Base-by-base conservation (phyloP, 2,888 invertebrate species). In the Scelioninae gen. 2 region DNA sequence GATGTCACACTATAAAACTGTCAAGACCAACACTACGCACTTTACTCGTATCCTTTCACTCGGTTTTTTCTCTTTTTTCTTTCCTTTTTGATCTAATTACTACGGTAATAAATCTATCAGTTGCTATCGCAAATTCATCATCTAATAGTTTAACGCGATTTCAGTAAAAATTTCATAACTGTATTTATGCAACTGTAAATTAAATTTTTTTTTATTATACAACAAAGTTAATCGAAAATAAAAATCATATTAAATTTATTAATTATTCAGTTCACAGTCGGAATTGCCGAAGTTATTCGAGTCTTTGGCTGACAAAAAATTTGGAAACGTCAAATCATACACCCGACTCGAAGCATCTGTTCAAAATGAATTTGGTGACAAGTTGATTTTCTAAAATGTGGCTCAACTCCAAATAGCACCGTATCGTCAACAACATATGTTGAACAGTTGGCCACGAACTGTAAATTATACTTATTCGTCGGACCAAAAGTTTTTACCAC, bases 21-120 rank as follows among this genome's bases (percentile, higher is more conserved):
- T 19, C 18, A 19, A 18, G 33, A 35, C n/a, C 35, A 52, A 35
- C 19, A 16, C 35, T 19, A 7, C 11, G 35, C 35, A 35, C 50
- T 52, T 52, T 35, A 35, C 50, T 33, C 50, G 18, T 52, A 52
- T 52, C 50, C 50, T 52, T 52, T 52, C 50, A 52, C 50, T 52
- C 13, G 11, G 18, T 19, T 28, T n/a, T n/a, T n/a, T n/a, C n/a
- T n/a, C n/a, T n/a, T n/a, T n/a, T n/a, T n/a, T n/a, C n/a, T n/a
- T n/a, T n/a, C n/a, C n/a, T n/a, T n/a, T 52, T 52, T 52, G 19
- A 35, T 9, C 35, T 33, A 19, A 19, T 9, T n/a, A 19, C 11
- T 18, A 33, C 9, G 22, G 35, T 52, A 52, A 52, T 52, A n/a
- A 52, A 52, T 35, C 18, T 18, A 35, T 52, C 50, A 52, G 35